Percentiles rank a stretch among this genome's conserved stretches.
These are phyloP conservation scores for Patagioenas fasciata DNA, from an alignment of 2,113 vertebrate species.

Conservation along the genomic window DNA sequence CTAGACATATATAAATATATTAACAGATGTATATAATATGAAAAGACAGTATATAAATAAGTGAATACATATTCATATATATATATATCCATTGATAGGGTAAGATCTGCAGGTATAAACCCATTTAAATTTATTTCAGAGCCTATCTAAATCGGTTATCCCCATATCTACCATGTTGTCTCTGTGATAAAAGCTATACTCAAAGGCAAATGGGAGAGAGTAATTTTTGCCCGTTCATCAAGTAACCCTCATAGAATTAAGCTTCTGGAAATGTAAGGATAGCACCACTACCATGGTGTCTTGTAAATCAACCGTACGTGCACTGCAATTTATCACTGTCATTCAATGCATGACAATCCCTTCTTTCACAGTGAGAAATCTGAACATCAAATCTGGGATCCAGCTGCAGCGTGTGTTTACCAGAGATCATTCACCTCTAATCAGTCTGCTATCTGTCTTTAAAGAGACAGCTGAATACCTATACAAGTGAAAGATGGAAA, in stretches of 20 bases:
- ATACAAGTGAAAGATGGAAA: neutral
- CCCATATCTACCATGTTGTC: neutral
- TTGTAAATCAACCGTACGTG: neutral
- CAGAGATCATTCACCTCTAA: neutral
- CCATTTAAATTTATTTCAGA: neutral
- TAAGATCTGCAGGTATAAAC: neutral
- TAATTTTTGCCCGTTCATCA: neutral
- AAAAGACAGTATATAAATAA: neutral
- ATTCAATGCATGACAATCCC: rapidly evolving
- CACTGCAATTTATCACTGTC: neutral
- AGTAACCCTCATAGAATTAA: neutral
- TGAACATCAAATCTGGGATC: neutral
- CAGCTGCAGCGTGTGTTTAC: neutral
- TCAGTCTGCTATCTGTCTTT: neutral
- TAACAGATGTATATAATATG: neutral
- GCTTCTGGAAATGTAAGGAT: neutral
- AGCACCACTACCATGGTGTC: neutral
- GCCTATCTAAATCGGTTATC: neutral
- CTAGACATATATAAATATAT: neutral
- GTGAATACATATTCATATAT: neutral
- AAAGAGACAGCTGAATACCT: neutral
- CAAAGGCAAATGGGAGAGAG: neutral
- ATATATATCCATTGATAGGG: neutral
- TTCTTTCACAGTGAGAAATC: neutral
- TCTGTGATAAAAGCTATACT: neutral